These are phyloP conservation scores for Nebria salina DNA, from an alignment of 2,888 invertebrate genomes.

Conservation along the genomic window DNA sequence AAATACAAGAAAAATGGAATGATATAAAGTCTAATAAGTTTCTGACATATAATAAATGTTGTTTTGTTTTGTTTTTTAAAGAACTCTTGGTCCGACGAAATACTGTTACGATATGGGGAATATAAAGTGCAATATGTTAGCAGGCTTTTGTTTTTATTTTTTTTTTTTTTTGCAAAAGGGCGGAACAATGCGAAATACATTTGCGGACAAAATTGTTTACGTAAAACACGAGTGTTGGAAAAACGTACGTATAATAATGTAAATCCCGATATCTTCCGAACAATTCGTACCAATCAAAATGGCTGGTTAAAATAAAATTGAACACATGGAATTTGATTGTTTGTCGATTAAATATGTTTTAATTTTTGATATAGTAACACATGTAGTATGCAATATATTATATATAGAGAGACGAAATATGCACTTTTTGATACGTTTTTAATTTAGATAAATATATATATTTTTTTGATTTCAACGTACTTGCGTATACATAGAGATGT, in stretches of 20 bases:
- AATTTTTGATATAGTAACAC: constrained; percentile 32
- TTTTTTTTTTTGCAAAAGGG: constrained; percentile 5
- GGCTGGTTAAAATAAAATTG: constrained; percentile 15
- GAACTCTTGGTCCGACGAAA: neutral
- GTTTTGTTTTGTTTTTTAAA: neutral
- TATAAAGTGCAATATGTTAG: constrained; percentile 35
- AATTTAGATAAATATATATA: constrained; percentile 25
- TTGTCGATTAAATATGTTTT: constrained; percentile 41
- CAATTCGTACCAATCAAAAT: neutral
- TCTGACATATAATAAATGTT: constrained; percentile 10
- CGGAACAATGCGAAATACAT: constrained; percentile 32
- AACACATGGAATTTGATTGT: constrained; percentile 46
- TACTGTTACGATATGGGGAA: constrained; percentile 24
- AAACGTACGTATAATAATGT: constrained; percentile 1
- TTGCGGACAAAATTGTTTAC: neutral
- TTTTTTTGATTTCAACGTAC: constrained; percentile 18
- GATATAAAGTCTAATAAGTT: constrained; percentile 14
- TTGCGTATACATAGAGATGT: constrained; percentile 42
- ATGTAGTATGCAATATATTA: constrained; percentile 27
- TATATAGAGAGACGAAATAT: constrained; percentile 36
- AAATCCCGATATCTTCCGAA: constrained; percentile 1
- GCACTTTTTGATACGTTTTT: constrained; percentile 45
- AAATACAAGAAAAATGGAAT: constrained; percentile 44
- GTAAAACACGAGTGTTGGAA: neutral
- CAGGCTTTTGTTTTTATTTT: neutral